Conservation (phyloP, 2,113 vertebrate genomes). For the Onychostoma macrolepis region DNA sequence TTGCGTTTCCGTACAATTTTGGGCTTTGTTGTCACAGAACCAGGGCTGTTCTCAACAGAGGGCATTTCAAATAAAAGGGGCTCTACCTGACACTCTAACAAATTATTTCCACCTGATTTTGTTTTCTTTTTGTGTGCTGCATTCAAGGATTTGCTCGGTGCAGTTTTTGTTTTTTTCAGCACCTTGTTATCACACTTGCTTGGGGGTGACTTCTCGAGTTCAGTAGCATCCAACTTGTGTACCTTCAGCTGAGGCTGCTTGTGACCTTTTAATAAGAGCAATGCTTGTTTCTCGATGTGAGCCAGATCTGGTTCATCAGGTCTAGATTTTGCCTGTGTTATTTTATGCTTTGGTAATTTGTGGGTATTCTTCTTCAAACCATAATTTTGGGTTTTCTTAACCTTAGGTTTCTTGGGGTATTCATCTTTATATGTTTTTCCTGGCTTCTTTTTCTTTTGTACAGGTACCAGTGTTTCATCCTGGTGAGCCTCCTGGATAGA, state of each 20-base stretch:
- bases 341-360: slow-evolving; percentile 50
- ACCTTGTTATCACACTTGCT: slow-evolving; percentile 46
- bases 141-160: slow-evolving; percentile 4
- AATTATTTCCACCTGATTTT: slow-evolving; percentile 38
- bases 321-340: slow-evolving; percentile 34
- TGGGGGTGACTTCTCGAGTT: slow-evolving; percentile 65
- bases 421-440: slow-evolving; percentile 54
- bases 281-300: slow-evolving; percentile 67
- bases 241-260: slow-evolving; percentile 81
- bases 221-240: slow-evolving; percentile 69
- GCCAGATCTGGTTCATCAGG: slow-evolving; percentile 41
- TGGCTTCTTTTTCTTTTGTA: slow-evolving; percentile 71
- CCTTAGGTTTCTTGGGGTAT: slow-evolving; percentile 59
- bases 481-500: slow-evolving; percentile 40
- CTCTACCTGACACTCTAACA: slow-evolving; percentile 33
- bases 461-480: slow-evolving; percentile 46
- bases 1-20: slow-evolving; percentile 76
- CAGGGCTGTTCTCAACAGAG: slow-evolving; percentile 25
- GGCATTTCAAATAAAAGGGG: background rate
- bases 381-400: slow-evolving; percentile 55
- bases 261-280: slow-evolving; percentile 79
- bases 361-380: slow-evolving; percentile 32
- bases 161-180: slow-evolving; percentile 29
- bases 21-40: slow-evolving; percentile 55
- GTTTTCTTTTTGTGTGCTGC: slow-evolving; percentile 23